Base-by-base conservation (phyloP, 1,140 invertebrate species). In the Pseudoatta argentina region DNA sequence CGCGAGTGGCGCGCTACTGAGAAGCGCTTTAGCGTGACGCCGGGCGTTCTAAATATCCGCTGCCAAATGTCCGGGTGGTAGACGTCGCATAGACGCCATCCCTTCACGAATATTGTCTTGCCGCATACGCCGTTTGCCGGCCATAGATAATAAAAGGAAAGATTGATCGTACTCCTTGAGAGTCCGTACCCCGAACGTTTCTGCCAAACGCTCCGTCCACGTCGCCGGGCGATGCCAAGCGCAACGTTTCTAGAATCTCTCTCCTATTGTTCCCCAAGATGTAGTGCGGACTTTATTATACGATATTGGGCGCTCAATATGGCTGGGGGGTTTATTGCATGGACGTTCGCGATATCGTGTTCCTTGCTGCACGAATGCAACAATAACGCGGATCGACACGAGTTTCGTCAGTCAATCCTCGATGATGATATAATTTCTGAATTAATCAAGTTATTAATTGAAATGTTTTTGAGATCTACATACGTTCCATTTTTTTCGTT, bases 231-330 rank as follows among this genome's bases (percentile, higher is more conserved):
- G 30, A 86, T 89, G 88, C 88, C 87, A 90, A 88, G 64, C 83
- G 76, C 88, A 86, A 82, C 88, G 72, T 69, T 88, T 77, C 87
- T 85, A 83, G 88, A 90, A 90, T 89, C 76, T 89, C 88, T 83
- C 88, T 67, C 2, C 89, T 61, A 90, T 89, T 89, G 88, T 89
- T 83, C 79, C 76, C 39, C 76, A 89, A 87, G 88, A 90, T 75
- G 85, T 86, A 89, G 87, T 85, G 81, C 61, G 55, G 76, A 76
- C 57, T 89, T 89, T 89, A 89, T 89, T 88, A 85, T 85, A 77
- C 34, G 88, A 86, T 85, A 85, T 75, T 71, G 55, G 51, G 69
- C 67, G 59, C 39, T 63, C 79, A 83, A 75, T 83, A 83, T 83
- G 79, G 69, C 8, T 51, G 71, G 48, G 30, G 39, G n/a, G 61